Percentiles rank a stretch among this genome's conserved stretches.
These are phyloP conservation scores for Elysia crispata DNA, from an alignment of 2,888 invertebrate species.

Conservation along the genomic window DNA sequence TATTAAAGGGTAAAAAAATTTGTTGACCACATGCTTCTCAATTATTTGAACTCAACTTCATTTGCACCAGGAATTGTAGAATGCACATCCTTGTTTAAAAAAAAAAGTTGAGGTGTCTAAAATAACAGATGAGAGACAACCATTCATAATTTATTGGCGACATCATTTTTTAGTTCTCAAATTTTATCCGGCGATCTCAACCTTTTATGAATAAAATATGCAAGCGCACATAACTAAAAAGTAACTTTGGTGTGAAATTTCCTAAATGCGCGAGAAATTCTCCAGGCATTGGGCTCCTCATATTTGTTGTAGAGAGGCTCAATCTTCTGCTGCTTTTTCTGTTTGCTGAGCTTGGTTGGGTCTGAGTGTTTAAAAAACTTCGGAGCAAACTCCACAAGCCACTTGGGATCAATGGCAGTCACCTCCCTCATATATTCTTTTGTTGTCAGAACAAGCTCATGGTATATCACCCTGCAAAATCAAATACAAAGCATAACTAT, in stretches of 20 bases:
- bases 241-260: constrained; percentile 78
- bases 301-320: constrained; percentile 99
- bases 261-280: constrained; percentile 86
- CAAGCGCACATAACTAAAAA: constrained; percentile 55
- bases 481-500: constrained; percentile 51
- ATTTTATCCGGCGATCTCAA: too few relatives aligned
- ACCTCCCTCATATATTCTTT: constrained; percentile 99
- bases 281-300: constrained; percentile 99
- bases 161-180: too few relatives aligned
- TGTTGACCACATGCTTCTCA: too few relatives aligned
- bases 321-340: constrained; percentile 98
- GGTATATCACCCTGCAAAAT: constrained; percentile 96
- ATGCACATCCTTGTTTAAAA: too few relatives aligned
- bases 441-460: constrained; percentile 98
- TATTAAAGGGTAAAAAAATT: too few relatives aligned
- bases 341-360: constrained; percentile 97
- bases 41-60: too few relatives aligned
- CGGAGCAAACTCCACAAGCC: constrained; percentile 99
- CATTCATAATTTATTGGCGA: too few relatives aligned
- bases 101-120: too few relatives aligned
- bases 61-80: too few relatives aligned
- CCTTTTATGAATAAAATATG: too few relatives aligned
- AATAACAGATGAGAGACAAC: too few relatives aligned
- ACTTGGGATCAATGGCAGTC: constrained; percentile 80
- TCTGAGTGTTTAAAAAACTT: constrained; percentile 99